Conservation (phyloP, 2,888 invertebrate species). For the Mycogona germanica region DNA sequence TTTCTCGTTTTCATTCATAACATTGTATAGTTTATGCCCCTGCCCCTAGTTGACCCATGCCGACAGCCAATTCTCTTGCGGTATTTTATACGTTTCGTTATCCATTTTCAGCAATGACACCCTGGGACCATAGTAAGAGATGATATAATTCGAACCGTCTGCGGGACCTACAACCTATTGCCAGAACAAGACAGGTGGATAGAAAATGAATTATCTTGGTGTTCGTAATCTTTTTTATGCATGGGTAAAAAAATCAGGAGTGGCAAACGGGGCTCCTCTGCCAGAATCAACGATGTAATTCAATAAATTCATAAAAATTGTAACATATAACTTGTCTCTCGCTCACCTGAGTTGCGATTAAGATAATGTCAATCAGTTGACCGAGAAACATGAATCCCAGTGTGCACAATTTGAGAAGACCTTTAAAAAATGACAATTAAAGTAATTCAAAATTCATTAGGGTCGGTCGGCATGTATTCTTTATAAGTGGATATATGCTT, state of each 20-base stretch:
- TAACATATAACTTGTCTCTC: not conserved
- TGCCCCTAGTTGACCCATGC: not conserved
- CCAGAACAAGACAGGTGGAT: not conserved
- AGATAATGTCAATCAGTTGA: conserved; percentile 84
- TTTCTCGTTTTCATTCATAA: not conserved
- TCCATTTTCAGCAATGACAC: conserved; percentile 65
- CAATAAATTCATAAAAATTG: not conserved
- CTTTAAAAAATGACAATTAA: conserved; percentile 25
- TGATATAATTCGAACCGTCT: conserved; percentile 87
- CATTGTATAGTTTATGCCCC: not conserved
- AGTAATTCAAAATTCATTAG: conserved; percentile 9
- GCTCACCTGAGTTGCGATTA: conserved; percentile 79
- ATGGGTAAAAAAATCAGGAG: not conserved
- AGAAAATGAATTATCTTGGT: too few species aligned
- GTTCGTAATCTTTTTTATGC: too few species aligned
- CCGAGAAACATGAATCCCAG: conserved; percentile 91
- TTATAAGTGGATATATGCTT: not conserved
- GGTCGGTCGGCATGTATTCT: too few species aligned
- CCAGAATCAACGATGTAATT: not conserved
- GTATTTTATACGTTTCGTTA: conserved; percentile 61
- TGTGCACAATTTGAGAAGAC: conserved; percentile 87
- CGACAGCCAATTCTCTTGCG: conserved; percentile 17
- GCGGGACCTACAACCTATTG: conserved; percentile 62
- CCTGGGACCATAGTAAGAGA: conserved; percentile 85
- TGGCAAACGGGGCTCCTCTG: not conserved